Conservation (phyloP, 2,797 vertebrate genomes). For the Leptoclinus maculatus region DNA sequence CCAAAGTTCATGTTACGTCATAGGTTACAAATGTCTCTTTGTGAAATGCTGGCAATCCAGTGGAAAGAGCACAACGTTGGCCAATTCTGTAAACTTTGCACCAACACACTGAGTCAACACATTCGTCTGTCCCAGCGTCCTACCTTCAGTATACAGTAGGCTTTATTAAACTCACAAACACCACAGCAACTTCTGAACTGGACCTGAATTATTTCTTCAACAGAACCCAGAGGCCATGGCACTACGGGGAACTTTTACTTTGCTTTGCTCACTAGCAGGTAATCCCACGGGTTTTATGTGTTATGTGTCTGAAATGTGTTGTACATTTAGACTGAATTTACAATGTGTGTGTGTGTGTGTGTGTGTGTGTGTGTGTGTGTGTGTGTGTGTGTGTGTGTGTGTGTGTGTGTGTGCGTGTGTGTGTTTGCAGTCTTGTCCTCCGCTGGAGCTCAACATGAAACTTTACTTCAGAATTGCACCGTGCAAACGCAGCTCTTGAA, state of each 20-base stretch:
- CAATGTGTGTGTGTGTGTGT: too few species aligned
- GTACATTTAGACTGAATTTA: too few species aligned
- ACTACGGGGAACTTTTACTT: not conserved
- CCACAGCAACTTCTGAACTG: too few species aligned
- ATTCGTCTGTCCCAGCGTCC: not conserved
- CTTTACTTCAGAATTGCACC: not conserved
- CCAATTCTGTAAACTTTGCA: slow-evolving; percentile 55
- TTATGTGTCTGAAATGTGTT: too few species aligned
- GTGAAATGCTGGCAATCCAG: slow-evolving; percentile 5
- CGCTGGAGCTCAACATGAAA: slow-evolving; percentile 15
- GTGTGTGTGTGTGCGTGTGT: not conserved
- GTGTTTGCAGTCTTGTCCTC: slow-evolving; percentile 40
- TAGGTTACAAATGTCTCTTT: not conserved
- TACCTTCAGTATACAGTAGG: not conserved
- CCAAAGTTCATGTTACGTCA: slow-evolving; percentile 17
- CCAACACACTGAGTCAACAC: slow-evolving; percentile 25
- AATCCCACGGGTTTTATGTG: not conserved
- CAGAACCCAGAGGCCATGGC: slow-evolving; percentile 23
- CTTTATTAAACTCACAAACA: too few species aligned
- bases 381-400: not conserved
- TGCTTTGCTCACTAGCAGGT: slow-evolving; percentile 70
- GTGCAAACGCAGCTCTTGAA: not conserved
- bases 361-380: too few species aligned
- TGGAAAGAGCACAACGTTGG: slow-evolving; percentile 2
- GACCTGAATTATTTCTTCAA: too few species aligned